These are phyloP conservation scores for Calliphora vomitoria DNA, from an alignment of 2,888 invertebrate species.

Conservation along the genomic window DNA sequence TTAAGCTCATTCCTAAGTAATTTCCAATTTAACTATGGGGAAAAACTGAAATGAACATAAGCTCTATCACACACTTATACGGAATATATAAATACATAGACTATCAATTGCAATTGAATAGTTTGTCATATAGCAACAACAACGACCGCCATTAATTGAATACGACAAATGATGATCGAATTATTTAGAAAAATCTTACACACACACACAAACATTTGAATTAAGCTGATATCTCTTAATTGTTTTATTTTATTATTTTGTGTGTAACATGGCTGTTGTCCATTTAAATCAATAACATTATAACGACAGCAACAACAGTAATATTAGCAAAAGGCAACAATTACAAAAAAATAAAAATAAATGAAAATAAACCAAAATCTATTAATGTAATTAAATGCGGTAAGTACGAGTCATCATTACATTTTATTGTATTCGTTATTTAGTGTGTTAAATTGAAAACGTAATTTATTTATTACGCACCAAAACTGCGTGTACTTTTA, in stretches of 20 bases:
- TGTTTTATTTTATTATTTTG: constrained; percentile 26
- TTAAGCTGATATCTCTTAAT: not conserved
- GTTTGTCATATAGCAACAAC: not conserved
- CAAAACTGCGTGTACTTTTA: no score
- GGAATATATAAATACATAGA: not conserved
- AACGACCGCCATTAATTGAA: constrained; percentile 25
- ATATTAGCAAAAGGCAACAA: not conserved
- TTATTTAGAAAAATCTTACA: constrained; percentile 25
- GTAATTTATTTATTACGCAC: constrained; percentile 14
- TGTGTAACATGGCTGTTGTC: not conserved
- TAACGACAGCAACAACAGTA: not conserved
- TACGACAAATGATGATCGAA: constrained; percentile 33
- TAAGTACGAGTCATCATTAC: constrained; percentile 10
- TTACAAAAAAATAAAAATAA: not conserved
- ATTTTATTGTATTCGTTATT: constrained; percentile 7
- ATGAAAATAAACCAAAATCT: constrained; percentile 22
- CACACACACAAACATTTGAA: constrained; percentile 25
- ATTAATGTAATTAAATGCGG: constrained; percentile 50
- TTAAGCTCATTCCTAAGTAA: not conserved
- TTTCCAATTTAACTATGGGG: not conserved
- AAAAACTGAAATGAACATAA: not conserved
- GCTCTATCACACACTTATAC: no score
- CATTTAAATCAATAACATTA: not conserved
- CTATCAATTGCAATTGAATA: not conserved
- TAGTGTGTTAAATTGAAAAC: not conserved